Evolutionary conservation across 1,140 invertebrate genomes (phyloP), one percentile per base, ranked within the genome.

Genomic region (Parasteatoda tepidariorum): DNA sequence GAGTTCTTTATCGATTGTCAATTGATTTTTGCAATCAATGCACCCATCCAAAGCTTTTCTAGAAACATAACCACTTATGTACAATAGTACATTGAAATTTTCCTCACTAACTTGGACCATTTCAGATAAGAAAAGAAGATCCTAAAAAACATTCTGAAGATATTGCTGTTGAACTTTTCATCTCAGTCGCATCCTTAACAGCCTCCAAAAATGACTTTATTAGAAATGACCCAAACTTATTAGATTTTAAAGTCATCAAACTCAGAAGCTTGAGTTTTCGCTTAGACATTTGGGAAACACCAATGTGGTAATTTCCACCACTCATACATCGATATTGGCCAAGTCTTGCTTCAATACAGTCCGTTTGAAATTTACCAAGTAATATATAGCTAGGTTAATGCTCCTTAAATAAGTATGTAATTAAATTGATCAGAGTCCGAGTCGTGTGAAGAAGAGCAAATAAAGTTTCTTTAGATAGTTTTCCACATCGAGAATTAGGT

Each of bases 341-440:
- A 3, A 62, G 26, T n/a, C 7, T 15, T 62, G 18, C 59, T 24
- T 62, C 59, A 62, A 62, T 62, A 11, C 18, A 4, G 24, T 62
- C 59, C 18, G 59, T 62, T 62, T 62, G 59, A 62, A 62, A 62
- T 62, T 62, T 62, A 62, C 59, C 59, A 18, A 62, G 24, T 26
- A 62, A 26, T 22, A 62, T 26, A 26, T 62, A 62, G 9, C 4
- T 24, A 62, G 2, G 18, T 22, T 62, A 2, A 9, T 48, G 18
- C 7, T 18, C 18, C 18, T 48, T 18, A 62, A 62, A 62, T 22
- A 62, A 1, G 26, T 62, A 62, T 18, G 15, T 15, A 11, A 1
- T 2, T 62, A 62, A 62, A 22, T n/a, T 18, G 9, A 62, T 11
- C 18, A 62, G 18, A 0, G 18, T n/a, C 11, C 26, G 18, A 11